Evolutionary conservation across 64 coral and sea anemone genomes (phyloP), one percentile per base, ranked within the genome.

Genomic region (Acropora yongei): DNA sequence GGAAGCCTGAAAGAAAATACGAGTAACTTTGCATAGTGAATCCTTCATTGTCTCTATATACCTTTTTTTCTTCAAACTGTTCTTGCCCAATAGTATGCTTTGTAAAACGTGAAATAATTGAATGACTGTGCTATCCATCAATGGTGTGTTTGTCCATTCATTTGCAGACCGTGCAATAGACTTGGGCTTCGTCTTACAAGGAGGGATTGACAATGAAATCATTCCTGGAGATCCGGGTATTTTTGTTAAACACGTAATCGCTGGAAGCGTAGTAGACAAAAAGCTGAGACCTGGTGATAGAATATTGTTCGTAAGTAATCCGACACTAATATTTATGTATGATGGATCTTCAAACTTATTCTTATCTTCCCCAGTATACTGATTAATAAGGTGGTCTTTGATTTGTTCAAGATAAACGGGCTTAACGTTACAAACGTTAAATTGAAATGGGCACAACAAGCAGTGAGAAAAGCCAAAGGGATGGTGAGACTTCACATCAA

Each of bases 181-280:
- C 30, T 18, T 95, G 58, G 93, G 93, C 13, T 88, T 95, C 75
- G 71, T 44, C 43, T 71, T 95, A 58, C 89, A 95, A 41, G 93
- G 93, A 67, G 93, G 93, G 1, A 19, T 73, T 7, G 82, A 75
- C 6, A 67, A 45, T 30, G 83, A 89, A 2, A 16, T 63, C 19
- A 6, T 80, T 30, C 76, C 66, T 53, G 89, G 89, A 4, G 93
- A 95, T 80, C 77, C 84, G 5, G 93, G 93, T 11, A 95, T 95
- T 79, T 95, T 95, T 51, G 68, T 95, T 12, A 77, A 95, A 17
- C 18, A 72, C 10, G 77, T 88, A 1, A 74, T 80, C 7, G 46
- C 89, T 60, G 73, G 86, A 11, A 88, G 83, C 19, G 71, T 71
- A 4, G 76, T 61, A 1, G 61, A 91, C 53, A 67, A 5, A 10